Conservation (phyloP, 2,888 invertebrate species). For the Hirtodrosophila alboralis region DNA sequence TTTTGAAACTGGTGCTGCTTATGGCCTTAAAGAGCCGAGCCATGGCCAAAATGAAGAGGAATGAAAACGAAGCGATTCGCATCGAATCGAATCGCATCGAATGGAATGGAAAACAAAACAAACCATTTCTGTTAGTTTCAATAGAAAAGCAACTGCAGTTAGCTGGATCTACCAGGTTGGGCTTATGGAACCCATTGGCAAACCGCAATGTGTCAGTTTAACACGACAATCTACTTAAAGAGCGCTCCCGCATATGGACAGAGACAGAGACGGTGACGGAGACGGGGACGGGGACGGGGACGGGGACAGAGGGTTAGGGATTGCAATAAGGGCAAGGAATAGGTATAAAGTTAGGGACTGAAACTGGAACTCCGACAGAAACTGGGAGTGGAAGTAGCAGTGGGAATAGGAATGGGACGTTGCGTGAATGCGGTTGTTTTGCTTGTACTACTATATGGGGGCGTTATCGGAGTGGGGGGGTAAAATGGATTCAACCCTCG, state of each 20-base stretch:
- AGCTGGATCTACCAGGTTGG: constrained; percentile 4
- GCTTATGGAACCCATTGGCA: constrained; percentile 14
- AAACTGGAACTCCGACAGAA: too few relatives aligned
- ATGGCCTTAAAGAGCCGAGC: constrained; percentile 54
- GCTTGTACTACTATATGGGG: too few relatives aligned
- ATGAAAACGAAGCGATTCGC: constrained; percentile 31
- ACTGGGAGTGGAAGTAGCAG: neutral
- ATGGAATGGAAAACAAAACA: constrained; percentile 31
- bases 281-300: neutral
- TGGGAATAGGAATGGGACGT: neutral
- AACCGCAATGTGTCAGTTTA: constrained; percentile 61
- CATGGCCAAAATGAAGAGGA: constrained; percentile 33
- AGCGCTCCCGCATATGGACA: constrained; percentile 40
- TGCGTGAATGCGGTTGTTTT: neutral
- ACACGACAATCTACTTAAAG: constrained; percentile 73
- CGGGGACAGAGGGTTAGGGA: neutral
- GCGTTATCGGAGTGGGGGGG: neutral
- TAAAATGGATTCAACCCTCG: constrained; percentile 36
- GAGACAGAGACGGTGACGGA: constrained; percentile 1
- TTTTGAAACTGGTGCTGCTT: constrained; percentile 58
- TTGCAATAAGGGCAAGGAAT: neutral
- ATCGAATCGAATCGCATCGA: constrained; percentile 17
- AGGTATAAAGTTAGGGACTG: neutral
- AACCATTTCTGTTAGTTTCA: constrained; percentile 61
- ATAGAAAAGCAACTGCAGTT: constrained; percentile 62